Base-by-base conservation (phyloP, 2,888 invertebrate genomes). In the Conistra vaccinii region DNA sequence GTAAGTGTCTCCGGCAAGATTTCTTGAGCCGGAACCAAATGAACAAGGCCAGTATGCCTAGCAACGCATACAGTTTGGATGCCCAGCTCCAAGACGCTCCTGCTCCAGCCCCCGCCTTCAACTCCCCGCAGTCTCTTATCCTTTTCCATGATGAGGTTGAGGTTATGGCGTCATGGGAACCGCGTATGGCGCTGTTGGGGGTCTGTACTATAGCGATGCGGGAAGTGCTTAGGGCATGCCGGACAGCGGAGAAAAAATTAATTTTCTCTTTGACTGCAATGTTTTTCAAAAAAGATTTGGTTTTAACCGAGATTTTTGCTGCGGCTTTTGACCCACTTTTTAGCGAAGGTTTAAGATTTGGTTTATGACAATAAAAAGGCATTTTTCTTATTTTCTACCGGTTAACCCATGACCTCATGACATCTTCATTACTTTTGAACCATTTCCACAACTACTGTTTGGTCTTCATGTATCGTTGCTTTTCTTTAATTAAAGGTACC, bases 1-100 rank as follows among this genome's bases (percentile, higher is more conserved):
- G 58, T 35, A 23, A 17, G 14, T 26, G 39, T 32, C 39, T 72
- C 14, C 61, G 26, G 32, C 7, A 20, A 12, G 23, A n/a, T 26
- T 29, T 42, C 35, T 69, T 82, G 20, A 57, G 7, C 6, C 69
- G n/a, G 17, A 57, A 69, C 82, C 68, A 81, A 23, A 68, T 26
- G 14, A 78, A 12, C 14, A 81, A 55, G n/a, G 55, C 42, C 20
- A 79, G n/a, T 39, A 76, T 10, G 10, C 65, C 32, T 29, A 82
- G 55, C 29, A 76, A n/a, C 7, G 53, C 55, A 17, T 32, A 51
- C 35, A 14, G n/a, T 10, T 60, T 32, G 7, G 42, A 7, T 32
- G 23, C 39, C 39, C 29, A n/a, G 20, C n/a, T 48, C 17, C 42
- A 35, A 17, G 7, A 5, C 10, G 7, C 4, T 1, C 32, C 74